Conservation (phyloP, 2,113 vertebrate species). For the Pionites leucogaster region DNA sequence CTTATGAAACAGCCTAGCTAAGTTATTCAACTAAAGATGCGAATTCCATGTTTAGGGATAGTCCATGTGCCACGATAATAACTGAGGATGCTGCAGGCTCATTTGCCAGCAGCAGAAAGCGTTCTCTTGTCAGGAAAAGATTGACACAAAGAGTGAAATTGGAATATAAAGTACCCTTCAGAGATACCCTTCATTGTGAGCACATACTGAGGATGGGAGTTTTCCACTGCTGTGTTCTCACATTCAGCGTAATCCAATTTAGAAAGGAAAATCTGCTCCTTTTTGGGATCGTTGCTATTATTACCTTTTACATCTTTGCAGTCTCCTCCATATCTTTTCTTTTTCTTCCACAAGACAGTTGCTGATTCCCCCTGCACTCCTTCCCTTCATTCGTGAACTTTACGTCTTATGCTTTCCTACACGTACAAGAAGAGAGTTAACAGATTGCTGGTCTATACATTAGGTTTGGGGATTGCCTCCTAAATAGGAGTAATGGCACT, state of each 20-base stretch:
- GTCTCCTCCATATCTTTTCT: background rate
- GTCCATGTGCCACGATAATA: rapidly evolving
- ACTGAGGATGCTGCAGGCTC: background rate
- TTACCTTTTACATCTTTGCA: background rate
- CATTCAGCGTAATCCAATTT: background rate
- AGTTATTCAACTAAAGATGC: background rate
- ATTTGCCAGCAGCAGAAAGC: background rate
- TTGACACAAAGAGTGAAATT: background rate
- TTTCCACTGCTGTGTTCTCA: background rate
- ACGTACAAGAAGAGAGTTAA: background rate
- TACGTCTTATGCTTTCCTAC: background rate
- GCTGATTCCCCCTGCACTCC: background rate
- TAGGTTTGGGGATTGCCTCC: background rate
- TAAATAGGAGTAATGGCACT: background rate
- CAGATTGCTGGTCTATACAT: background rate
- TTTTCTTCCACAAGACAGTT: background rate
- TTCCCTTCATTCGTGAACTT: background rate
- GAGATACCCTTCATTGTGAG: background rate
- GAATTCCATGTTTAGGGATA: background rate
- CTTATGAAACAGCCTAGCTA: background rate
- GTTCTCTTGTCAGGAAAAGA: background rate
- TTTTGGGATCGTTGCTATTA: background rate
- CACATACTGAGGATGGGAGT: background rate
- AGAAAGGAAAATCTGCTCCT: background rate
- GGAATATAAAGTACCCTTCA: background rate